phyloP scores from a whole-genome alignment of 2,797 vertebrate genomes.

The Diceros bicornis region DNA sequence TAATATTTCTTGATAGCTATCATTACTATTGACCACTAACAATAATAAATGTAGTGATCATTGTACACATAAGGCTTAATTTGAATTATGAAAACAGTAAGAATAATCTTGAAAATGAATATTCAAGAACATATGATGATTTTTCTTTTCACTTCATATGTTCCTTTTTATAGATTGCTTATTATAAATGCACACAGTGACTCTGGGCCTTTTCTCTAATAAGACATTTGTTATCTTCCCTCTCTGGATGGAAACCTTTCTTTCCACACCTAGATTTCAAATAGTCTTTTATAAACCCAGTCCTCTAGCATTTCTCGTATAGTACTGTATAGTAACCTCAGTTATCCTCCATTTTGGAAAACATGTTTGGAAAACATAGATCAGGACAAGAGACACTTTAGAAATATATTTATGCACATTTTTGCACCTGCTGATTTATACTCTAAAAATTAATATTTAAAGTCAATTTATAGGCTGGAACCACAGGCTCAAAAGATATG shows the following conservation, averaged over 20 bases:
- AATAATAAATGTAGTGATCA: slow-evolving; percentile 38
- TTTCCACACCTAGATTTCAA: background rate
- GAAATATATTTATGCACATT: background rate
- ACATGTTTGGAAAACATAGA: background rate
- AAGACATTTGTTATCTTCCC: background rate
- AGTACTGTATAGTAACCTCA: background rate
- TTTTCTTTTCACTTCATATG: background rate
- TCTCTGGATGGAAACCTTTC: background rate
- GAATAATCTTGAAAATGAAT: slow-evolving; percentile 49
- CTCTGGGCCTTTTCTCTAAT: background rate
- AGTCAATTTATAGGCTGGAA: slow-evolving; percentile 23
- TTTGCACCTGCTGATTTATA: background rate
- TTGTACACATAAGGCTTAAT: background rate
- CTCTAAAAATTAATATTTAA: slow-evolving; percentile 61
- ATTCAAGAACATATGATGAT: background rate
- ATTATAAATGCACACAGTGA: slow-evolving; percentile 5
- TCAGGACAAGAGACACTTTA: background rate
- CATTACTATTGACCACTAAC: slow-evolving; percentile 39
- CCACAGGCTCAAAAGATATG: background rate
- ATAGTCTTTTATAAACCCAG: background rate
- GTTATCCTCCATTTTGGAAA: background rate
- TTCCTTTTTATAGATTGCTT: background rate
- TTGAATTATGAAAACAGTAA: slow-evolving; percentile 56
- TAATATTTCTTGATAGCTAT: slow-evolving; percentile 59
- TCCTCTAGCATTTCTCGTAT: background rate